These are phyloP conservation scores for Drosophila persimilis DNA, from an alignment of 1,140 invertebrate species.

Conservation along the genomic window DNA sequence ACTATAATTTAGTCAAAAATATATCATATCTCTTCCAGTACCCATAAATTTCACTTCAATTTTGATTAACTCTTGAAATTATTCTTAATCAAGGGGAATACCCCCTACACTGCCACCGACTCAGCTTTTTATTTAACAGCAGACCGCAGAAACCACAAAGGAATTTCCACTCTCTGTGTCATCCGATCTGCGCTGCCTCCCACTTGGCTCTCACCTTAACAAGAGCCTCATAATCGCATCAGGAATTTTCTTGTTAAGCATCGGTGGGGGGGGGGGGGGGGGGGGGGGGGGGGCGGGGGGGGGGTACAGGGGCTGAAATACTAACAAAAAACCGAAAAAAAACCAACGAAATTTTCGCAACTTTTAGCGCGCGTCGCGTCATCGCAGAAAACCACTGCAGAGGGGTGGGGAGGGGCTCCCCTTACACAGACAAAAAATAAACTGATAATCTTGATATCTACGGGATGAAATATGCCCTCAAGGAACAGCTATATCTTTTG, in stretches of 20 bases:
- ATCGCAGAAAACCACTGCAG: slow-evolving; percentile 27
- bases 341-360: slow-evolving; percentile 54
- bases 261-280: too few relatives aligned
- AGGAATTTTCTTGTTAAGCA: slow-evolving; percentile 73
- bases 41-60: too few relatives aligned
- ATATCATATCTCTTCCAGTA: background rate
- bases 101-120: slow-evolving; percentile 1
- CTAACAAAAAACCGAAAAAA: slow-evolving; percentile 8
- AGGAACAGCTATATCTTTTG: slow-evolving; percentile 1
- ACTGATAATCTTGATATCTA: too few relatives aligned
- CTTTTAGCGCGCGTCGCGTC: slow-evolving; percentile 64
- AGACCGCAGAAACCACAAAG: slow-evolving; percentile 61
- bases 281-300: too few relatives aligned
- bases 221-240: slow-evolving; percentile 78
- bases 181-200: slow-evolving; percentile 24
- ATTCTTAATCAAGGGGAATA: slow-evolving; percentile 10
- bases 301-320: slow-evolving; percentile 8
- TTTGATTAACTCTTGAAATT: background rate
- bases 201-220: slow-evolving; percentile 66
- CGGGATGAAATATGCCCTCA: too few relatives aligned
- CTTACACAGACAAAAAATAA: background rate
- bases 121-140: slow-evolving; percentile 20
- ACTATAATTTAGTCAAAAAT: too few relatives aligned
- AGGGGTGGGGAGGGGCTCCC: slow-evolving; percentile 12
- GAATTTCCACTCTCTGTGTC: slow-evolving; percentile 44